A percentile compares a stretch with the other conserved stretches of the same genome.
Evolutionary conservation across 2,888 invertebrate species (phyloP).

Genomic region (Epinotia demarniana): DNA sequence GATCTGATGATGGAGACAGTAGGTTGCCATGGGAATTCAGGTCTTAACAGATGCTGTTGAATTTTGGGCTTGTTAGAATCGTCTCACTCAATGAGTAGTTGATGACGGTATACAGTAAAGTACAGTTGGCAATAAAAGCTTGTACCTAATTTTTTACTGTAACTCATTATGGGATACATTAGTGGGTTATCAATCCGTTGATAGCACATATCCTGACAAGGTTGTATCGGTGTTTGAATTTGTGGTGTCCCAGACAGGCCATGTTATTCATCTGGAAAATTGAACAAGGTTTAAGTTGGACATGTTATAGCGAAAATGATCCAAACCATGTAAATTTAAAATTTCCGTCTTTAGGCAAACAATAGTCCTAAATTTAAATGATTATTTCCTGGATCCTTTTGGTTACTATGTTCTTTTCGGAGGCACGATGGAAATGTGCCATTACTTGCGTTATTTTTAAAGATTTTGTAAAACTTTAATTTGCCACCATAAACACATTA

Average conservation of each 20-base stretch:
- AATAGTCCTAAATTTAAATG: not conserved
- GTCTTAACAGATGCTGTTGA: too few species aligned
- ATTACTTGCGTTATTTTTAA: slow-evolving; percentile 48
- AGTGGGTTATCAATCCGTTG: not conserved
- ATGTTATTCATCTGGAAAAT: not conserved
- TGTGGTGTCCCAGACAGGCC: not conserved
- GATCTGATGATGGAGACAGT: too few species aligned
- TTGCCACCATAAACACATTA: slow-evolving; percentile 12
- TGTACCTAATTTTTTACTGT: too few species aligned
- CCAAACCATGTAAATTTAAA: not conserved
- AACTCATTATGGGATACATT: too few species aligned
- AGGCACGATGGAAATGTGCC: slow-evolving; percentile 55
- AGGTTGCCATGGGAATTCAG: too few species aligned
- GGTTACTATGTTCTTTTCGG: slow-evolving; percentile 47
- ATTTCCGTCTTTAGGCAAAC: not conserved
- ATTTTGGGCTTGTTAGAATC: too few species aligned
- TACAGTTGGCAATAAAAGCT: too few species aligned
- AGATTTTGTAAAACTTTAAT: slow-evolving; percentile 36
- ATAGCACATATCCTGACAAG: not conserved
- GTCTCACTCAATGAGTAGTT: too few species aligned
- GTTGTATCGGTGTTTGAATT: not conserved
- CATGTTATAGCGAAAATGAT: not conserved
- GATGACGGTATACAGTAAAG: too few species aligned
- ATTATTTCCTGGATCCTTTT: not conserved
- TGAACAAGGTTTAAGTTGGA: not conserved